phyloP scores from a whole-genome alignment of 2,888 invertebrate species.

The Tanaodytes sp. region DNA sequence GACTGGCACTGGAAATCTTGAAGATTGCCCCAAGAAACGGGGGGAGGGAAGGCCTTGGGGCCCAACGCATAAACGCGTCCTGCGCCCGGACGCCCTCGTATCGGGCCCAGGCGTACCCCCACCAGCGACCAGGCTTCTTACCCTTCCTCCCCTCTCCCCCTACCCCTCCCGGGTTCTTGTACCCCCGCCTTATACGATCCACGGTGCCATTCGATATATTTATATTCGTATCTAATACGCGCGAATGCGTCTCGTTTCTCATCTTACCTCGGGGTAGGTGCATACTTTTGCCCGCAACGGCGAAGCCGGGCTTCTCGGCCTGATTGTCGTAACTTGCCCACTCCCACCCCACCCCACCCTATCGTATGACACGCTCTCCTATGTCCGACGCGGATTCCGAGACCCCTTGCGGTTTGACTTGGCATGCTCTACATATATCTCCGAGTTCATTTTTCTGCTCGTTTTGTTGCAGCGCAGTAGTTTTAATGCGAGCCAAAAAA shows the following conservation, averaged over 20 bases:
- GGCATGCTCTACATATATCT: slow-evolving; percentile 36
- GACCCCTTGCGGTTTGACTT: slow-evolving; percentile 41
- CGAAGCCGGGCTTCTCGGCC: slow-evolving; percentile 12
- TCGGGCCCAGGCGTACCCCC: slow-evolving; percentile 46
- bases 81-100: slow-evolving; percentile 46
- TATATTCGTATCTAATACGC: slow-evolving; percentile 69
- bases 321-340: slow-evolving; percentile 9
- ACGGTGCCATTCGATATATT: slow-evolving; percentile 66
- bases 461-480: slow-evolving; percentile 16
- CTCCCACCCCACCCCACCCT: slow-evolving; percentile 14
- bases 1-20: slow-evolving; percentile 47
- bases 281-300: slow-evolving; percentile 19
- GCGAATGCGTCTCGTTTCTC: slow-evolving; percentile 54
- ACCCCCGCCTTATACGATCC: too few species aligned
- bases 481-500: slow-evolving; percentile 30
- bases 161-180: neutral
- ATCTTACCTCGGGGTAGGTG: slow-evolving; percentile 25
- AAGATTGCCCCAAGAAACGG: slow-evolving; percentile 46
- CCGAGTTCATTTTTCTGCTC: slow-evolving; percentile 12
- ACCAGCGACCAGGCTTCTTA: slow-evolving; percentile 38
- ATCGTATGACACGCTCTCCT: slow-evolving; percentile 33
- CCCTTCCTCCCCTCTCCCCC: slow-evolving; percentile 21
- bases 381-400: slow-evolving; percentile 33
- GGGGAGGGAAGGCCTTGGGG: slow-evolving; percentile 46
- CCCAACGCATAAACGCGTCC: slow-evolving; percentile 49